phyloP scores from a whole-genome alignment of 2,113 vertebrate genomes.

The Oenanthe melanoleuca region DNA sequence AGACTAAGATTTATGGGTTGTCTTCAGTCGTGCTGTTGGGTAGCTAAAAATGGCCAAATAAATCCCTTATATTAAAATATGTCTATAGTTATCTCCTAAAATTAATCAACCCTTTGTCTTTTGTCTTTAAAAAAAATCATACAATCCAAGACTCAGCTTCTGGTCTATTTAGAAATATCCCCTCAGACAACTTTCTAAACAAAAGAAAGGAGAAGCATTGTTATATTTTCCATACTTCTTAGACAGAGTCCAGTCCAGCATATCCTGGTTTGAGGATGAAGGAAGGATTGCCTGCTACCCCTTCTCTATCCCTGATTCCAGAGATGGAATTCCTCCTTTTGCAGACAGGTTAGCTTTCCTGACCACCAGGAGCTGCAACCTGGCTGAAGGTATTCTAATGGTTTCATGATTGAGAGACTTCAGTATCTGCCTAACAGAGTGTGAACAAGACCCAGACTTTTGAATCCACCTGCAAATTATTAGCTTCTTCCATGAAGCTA shows the following conservation, averaged over 20 bases:
- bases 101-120: not conserved
- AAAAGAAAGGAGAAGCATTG: not conserved
- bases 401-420: not conserved
- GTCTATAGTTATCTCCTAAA: not conserved
- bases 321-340: not conserved
- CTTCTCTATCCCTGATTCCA: not conserved
- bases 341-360: not conserved
- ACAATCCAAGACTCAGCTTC: not conserved
- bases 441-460: not conserved
- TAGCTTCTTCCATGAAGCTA: not conserved
- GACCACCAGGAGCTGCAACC: not conserved
- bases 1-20: not conserved
- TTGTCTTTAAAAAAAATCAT: not conserved
- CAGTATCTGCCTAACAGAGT: not conserved
- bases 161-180: not conserved
- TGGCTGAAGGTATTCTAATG: not conserved
- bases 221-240: not conserved
- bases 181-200: not conserved
- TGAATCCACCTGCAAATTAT: not conserved
- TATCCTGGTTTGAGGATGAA: not conserved
- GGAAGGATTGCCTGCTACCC: not conserved
- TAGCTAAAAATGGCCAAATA: not conserved
- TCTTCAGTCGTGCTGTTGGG: not conserved
- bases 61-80: accelerated
- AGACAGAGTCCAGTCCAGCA: not conserved